These are phyloP conservation scores for Glandiceps talaboti DNA, from an alignment of 53 echinoderm and acorn worm species.

Conservation along the genomic window DNA sequence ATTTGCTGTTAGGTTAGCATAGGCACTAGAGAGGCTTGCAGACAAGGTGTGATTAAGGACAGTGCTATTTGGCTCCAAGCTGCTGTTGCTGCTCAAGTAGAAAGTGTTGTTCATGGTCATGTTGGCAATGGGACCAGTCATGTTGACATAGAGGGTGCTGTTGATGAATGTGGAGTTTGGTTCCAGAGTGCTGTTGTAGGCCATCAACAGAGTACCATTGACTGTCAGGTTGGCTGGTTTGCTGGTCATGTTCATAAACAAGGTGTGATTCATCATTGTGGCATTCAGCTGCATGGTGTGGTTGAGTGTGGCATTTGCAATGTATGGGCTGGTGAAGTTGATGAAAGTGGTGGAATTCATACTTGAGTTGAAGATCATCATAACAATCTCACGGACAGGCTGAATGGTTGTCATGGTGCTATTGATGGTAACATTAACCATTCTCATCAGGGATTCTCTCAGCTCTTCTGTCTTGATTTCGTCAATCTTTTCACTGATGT, in stretches of 20 bases:
- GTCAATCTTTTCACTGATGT: background rate
- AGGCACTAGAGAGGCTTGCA: conserved; percentile 6
- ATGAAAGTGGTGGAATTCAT: conserved; percentile 36
- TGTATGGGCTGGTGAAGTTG: conserved; percentile 35
- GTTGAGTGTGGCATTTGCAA: conserved; percentile 47
- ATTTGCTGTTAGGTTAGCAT: background rate
- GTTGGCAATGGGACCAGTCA: conserved; percentile 1
- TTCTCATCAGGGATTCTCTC: background rate
- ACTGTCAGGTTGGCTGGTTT: conserved; percentile 9
- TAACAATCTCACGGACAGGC: conserved; percentile 13
- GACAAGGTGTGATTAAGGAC: conserved; percentile 8
- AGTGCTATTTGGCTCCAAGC: conserved; percentile 6
- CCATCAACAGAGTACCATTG: background rate
- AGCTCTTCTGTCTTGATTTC: background rate
- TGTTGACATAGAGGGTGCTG: background rate
- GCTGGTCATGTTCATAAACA: conserved; percentile 29
- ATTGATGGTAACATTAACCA: conserved; percentile 53
- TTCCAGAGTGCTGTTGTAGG: conserved; percentile 1
- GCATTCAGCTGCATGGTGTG: conserved; percentile 41
- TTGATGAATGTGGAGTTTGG: conserved; percentile 1
- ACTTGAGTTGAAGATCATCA: conserved; percentile 41
- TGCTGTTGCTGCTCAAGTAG: conserved; percentile 13
- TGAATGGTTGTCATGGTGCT: conserved; percentile 30
- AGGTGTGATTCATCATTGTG: conserved; percentile 38
- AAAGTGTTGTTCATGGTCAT: conserved; percentile 4